A percentile compares a stretch with the other conserved stretches of the same genome.
Evolutionary conservation across 2,888 invertebrate species (phyloP).

Genomic region (Beris chalybata): DNA sequence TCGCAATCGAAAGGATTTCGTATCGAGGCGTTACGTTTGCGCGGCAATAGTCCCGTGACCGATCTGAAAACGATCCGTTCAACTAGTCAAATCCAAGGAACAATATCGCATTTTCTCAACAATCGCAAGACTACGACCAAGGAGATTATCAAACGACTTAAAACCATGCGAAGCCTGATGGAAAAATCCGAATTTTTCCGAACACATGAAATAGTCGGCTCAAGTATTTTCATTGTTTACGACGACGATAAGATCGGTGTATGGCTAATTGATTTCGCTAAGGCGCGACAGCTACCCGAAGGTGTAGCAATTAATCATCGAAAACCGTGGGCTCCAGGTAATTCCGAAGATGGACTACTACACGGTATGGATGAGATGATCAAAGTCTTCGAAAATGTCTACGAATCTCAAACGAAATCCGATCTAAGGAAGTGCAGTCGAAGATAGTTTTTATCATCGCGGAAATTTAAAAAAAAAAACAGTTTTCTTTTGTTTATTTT

Average conservation of each 20-base stretch:
- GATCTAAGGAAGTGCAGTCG: slow-evolving; percentile 33
- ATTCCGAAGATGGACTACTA: slow-evolving; percentile 94
- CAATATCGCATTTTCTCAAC: slow-evolving; percentile 75
- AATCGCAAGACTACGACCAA: slow-evolving; percentile 66
- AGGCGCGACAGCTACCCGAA: slow-evolving; percentile 76
- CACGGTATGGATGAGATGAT: slow-evolving; percentile 91
- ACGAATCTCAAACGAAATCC: slow-evolving; percentile 41
- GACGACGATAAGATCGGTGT: slow-evolving; percentile 86
- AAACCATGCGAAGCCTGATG: slow-evolving; percentile 75
- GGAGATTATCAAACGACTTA: slow-evolving; percentile 72
- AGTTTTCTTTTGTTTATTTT: background rate
- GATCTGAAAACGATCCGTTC: slow-evolving; percentile 87
- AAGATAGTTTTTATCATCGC: slow-evolving; percentile 23
- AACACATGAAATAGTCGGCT: slow-evolving; percentile 89
- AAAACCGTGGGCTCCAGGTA: slow-evolving; percentile 85
- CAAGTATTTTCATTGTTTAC: slow-evolving; percentile 91
- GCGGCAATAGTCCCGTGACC: slow-evolving; percentile 79
- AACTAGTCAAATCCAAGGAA: slow-evolving; percentile 70
- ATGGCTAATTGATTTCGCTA: slow-evolving; percentile 98
- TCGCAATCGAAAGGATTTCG: slow-evolving; percentile 92
- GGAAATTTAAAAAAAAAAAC: background rate
- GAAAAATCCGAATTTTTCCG: slow-evolving; percentile 84
- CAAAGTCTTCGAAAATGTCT: slow-evolving; percentile 62
- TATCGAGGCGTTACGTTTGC: slow-evolving; percentile 91
- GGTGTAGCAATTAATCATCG: slow-evolving; percentile 76